Percentiles rank a stretch among this genome's conserved stretches.
phyloP scores from a whole-genome alignment of 2,113 vertebrate species.

The Apodemus sylvaticus region DNA sequence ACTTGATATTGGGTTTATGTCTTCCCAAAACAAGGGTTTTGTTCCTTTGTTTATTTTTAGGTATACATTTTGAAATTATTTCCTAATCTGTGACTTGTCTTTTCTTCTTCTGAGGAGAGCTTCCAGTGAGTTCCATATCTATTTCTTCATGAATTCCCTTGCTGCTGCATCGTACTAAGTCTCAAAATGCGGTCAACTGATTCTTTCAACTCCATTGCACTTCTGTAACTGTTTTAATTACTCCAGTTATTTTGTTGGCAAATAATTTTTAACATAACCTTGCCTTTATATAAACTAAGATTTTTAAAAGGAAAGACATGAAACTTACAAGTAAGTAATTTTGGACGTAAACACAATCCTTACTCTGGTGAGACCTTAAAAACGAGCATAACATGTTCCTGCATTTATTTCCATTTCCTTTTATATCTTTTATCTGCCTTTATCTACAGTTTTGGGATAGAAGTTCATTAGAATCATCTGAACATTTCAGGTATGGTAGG shows the following conservation, averaged over 20 bases:
- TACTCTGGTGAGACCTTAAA: neutral
- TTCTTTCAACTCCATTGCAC: neutral
- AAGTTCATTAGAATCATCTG: neutral
- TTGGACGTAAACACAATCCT: neutral
- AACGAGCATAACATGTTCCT: neutral
- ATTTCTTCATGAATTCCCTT: neutral
- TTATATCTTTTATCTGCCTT: neutral
- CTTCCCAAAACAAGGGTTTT: neutral
- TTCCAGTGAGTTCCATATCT: neutral
- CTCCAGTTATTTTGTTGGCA: neutral
- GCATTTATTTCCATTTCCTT: neutral
- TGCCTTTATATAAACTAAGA: neutral
- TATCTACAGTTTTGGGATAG: neutral
- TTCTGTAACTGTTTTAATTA: neutral
- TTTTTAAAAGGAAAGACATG: neutral
- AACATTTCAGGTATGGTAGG: neutral
- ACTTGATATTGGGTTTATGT: conserved; percentile 8
- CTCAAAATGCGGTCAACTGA: neutral
- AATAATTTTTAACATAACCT: conserved; percentile 14
- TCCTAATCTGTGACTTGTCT: neutral
- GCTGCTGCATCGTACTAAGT: neutral
- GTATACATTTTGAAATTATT: neutral
- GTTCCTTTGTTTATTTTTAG: neutral
- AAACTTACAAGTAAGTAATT: neutral
- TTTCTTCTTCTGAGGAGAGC: neutral